Evolutionary conservation across 1,140 invertebrate species (phyloP), one percentile per base, ranked within the genome.

Genomic region (Drosophila mojavensis): DNA sequence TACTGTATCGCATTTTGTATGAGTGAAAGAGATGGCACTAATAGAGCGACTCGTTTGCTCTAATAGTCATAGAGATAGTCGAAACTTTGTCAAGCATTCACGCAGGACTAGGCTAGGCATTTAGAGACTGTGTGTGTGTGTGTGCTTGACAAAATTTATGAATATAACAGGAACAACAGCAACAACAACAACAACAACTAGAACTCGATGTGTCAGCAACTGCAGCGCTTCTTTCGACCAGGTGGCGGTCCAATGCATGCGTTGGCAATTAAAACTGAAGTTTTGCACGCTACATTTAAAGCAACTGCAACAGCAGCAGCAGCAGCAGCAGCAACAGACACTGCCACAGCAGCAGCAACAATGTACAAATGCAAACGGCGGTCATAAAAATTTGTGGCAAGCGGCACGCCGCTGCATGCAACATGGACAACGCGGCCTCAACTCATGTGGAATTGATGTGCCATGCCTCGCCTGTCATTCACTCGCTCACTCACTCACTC

Each of bases 371-470:
- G 81, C 81, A 85, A 85, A 84, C 54, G 43, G 53, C 54, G 65
- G 64, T 86, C 84, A 86, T 88, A 86, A 86, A 88, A 85, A 89
- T 39, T 56, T 82, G 82, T 86, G 79, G 82, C 79, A 82, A 83
- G 33, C 33, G 41, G 56, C 67, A 78, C 66, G 63, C 75, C 69
- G 50, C 50, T 60, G 48, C 66, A 51, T 70, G 61, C 56, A 66
- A 61, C 54, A 62, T 54, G 75, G 81, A 65, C 62, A 36, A 48
- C 55, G 65, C 66, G 66, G 55, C 70, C 74, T 72, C 84, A 88
- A 84, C 84, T 89, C 84, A 89, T 88, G 84, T 89, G 84, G 84
- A 89, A 89, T 88, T 88, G 84, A 88, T 88, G 83, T 88, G 83
- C 79, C 77, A 89, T 83, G 84, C 81, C 79, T 83, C 74, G 82